phyloP scores from a whole-genome alignment of 2,113 vertebrate species.

The Phylloscopus trochiloides region DNA sequence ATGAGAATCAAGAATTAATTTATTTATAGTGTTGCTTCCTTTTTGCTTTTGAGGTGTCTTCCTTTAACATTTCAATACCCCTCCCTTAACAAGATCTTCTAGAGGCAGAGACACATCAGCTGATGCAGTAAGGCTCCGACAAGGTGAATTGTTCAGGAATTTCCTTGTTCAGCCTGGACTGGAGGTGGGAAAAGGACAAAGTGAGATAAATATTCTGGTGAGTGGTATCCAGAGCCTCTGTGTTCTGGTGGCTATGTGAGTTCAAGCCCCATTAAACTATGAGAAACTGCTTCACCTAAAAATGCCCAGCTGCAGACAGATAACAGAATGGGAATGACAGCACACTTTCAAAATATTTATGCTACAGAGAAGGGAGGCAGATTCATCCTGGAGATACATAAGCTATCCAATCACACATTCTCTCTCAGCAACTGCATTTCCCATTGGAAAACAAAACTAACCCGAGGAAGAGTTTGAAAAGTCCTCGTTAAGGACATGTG shows the following conservation, averaged over 20 bases:
- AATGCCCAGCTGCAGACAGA: background rate
- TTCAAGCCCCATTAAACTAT: background rate
- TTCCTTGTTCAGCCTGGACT: slow-evolving; percentile 1
- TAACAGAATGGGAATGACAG: background rate
- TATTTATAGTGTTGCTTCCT: background rate
- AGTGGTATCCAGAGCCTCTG: background rate
- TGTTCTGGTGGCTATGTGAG: background rate
- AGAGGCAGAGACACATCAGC: background rate
- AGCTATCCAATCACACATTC: background rate
- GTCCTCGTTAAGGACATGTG: background rate
- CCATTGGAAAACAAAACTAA: background rate
- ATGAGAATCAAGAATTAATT: slow-evolving; percentile 4
- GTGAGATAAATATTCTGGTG: background rate
- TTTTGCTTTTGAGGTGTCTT: background rate
- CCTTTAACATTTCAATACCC: background rate
- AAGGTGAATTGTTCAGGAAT: slow-evolving; percentile 17
- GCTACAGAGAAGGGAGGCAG: background rate
- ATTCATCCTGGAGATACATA: background rate
- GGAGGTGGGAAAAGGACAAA: background rate
- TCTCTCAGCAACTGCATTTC: background rate
- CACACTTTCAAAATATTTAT: background rate
- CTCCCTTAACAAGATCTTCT: background rate
- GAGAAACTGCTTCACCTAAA: background rate
- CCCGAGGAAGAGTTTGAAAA: background rate
- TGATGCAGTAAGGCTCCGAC: background rate